Conservation (phyloP, 2,797 vertebrate genomes). For the Nyctalus aviator region DNA sequence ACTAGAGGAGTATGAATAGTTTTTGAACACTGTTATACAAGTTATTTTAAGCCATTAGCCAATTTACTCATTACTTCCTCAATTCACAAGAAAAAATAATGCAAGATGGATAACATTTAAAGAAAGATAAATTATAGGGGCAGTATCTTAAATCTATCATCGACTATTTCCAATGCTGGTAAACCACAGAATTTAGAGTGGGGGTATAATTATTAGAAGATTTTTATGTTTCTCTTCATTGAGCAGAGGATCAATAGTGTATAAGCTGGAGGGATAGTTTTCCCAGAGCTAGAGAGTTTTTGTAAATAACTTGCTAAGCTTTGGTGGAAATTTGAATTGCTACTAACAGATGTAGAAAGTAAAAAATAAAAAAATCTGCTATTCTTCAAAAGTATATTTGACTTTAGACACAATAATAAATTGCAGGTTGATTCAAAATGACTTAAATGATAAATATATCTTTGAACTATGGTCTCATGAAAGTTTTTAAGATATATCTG, state of each 20-base stretch:
- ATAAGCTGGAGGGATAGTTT: conserved; percentile 54
- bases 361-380: conserved; percentile 32
- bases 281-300: conserved; percentile 62
- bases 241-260: conserved; percentile 73
- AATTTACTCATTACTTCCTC: neutral
- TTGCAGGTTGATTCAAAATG: conserved; percentile 61
- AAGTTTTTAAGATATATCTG: conserved; percentile 44
- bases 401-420: conserved; percentile 52
- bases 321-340: conserved; percentile 54
- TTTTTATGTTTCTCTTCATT: conserved; percentile 78
- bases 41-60: conserved; percentile 46
- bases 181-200: conserved; percentile 59
- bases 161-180: conserved; percentile 12
- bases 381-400: conserved; percentile 51
- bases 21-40: conserved; percentile 5
- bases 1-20: neutral
- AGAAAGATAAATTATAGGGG: conserved; percentile 71
- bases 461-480: conserved; percentile 60
- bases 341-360: conserved; percentile 52
- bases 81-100: conserved; percentile 18
- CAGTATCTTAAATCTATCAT: conserved; percentile 67
- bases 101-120: conserved; percentile 66
- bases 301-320: conserved; percentile 54
- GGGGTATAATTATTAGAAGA: conserved; percentile 73
- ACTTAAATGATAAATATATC: conserved; percentile 70